A percentile compares a stretch with the other conserved stretches of the same genome.
Evolutionary conservation across 2,888 invertebrate species (phyloP).

Genomic region (Griposia aprilina): DNA sequence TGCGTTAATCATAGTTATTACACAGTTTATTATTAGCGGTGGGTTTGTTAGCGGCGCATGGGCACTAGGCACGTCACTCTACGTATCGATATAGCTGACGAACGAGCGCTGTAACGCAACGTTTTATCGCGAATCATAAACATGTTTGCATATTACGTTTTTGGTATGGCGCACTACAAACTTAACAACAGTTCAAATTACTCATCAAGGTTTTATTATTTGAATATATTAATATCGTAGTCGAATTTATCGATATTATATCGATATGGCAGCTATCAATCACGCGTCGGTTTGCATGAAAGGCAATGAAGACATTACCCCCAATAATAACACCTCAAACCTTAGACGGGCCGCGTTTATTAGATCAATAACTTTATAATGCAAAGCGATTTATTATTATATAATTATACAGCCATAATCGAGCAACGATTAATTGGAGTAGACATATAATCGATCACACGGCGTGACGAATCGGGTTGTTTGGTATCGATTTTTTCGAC

Average conservation of each 20-base stretch:
- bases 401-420: constrained; percentile 82
- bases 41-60: constrained; percentile 67
- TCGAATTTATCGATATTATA: constrained; percentile 77
- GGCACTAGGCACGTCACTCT: constrained; percentile 67
- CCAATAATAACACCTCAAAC: constrained; percentile 80
- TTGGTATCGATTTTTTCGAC: constrained; percentile 69
- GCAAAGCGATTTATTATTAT: constrained; percentile 85
- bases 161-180: constrained; percentile 68
- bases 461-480: constrained; percentile 80
- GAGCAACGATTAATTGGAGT: constrained; percentile 84
- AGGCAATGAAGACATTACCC: constrained; percentile 84
- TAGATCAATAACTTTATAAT: constrained; percentile 87
- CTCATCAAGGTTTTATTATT: constrained; percentile 71
- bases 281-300: constrained; percentile 75
- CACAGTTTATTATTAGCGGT: constrained; percentile 77
- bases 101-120: constrained; percentile 38
- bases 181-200: constrained; percentile 65
- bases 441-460: constrained; percentile 81
- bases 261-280: constrained; percentile 76
- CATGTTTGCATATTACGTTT: constrained; percentile 61
- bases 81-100: constrained; percentile 63
- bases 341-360: constrained; percentile 81
- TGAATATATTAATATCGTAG: constrained; percentile 75
- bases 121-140: constrained; percentile 62
- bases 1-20: constrained; percentile 83